These are phyloP conservation scores for Malacosoma neustria DNA, from an alignment of 2,888 invertebrate genomes.

Conservation along the genomic window DNA sequence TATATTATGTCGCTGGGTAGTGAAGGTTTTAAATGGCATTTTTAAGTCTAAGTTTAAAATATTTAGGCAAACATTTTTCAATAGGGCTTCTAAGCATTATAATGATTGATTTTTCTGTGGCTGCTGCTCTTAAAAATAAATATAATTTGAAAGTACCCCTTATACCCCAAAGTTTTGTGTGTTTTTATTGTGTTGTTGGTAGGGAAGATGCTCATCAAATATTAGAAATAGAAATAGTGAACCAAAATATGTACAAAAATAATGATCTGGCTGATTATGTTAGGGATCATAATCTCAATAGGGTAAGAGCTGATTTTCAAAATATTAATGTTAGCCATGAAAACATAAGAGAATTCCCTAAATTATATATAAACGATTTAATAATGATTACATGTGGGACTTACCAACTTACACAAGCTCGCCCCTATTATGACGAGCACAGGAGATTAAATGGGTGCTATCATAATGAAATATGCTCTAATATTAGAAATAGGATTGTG, in stretches of 20 bases:
- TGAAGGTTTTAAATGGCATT: conserved; percentile 6
- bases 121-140: conserved; percentile 3
- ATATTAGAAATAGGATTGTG: no score
- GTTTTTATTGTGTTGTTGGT: no score
- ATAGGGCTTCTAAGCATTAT: no score
- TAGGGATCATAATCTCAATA: conserved; percentile 1
- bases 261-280: conserved; percentile 5
- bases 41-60: conserved; percentile 6
- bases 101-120: no score
- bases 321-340: conserved; percentile 2
- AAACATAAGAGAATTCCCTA: conserved; percentile 1
- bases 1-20: conserved; percentile 5
- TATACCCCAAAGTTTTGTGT: conserved; percentile 2
- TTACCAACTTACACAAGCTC: conserved; percentile 10
- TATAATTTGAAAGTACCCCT: no score
- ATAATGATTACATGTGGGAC: conserved; percentile 8
- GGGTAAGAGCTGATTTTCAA: conserved; percentile 3
- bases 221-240: conserved; percentile 3
- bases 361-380: conserved; percentile 1
- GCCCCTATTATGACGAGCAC: conserved; percentile 10
- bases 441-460: conserved; percentile 9
- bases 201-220: conserved; percentile 7
- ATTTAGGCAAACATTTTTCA: background rate
- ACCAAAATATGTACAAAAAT: conserved; percentile 4
- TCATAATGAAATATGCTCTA: conserved; percentile 11